These are phyloP conservation scores for Euleptes europaea DNA, from an alignment of 2,113 vertebrate genomes.

Conservation along the genomic window DNA sequence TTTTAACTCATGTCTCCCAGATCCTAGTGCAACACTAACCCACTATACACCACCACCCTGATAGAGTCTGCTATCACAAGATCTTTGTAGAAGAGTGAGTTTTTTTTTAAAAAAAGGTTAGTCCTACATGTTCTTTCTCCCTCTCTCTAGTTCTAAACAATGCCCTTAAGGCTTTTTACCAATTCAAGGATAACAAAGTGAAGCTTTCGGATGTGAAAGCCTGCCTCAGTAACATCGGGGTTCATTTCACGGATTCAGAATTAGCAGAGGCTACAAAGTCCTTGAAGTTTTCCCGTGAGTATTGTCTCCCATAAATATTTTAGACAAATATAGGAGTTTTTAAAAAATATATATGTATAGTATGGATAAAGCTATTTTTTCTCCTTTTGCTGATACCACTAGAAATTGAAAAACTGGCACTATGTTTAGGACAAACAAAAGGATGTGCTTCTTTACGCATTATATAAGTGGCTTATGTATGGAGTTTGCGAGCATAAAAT, in stretches of 20 bases:
- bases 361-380: too few relatives aligned
- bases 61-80: neutral
- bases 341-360: too few relatives aligned
- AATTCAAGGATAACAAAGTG: neutral
- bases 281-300: conserved; percentile 40
- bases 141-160: conserved; percentile 4
- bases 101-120: neutral
- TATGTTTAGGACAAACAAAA: too few relatives aligned
- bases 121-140: neutral
- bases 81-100: neutral
- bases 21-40: too few relatives aligned
- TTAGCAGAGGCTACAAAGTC: neutral
- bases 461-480: too few relatives aligned
- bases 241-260: conserved; percentile 5
- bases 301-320: neutral
- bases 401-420: too few relatives aligned
- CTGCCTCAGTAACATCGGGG: neutral
- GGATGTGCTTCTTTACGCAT: too few relatives aligned
- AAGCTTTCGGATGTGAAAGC: neutral
- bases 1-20: too few relatives aligned
- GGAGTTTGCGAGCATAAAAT: too few relatives aligned
- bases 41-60: too few relatives aligned
- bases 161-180: neutral
- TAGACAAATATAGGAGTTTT: neutral
- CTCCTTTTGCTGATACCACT: too few relatives aligned